Evolutionary conservation across 1,140 invertebrate genomes (phyloP), one percentile per base, ranked within the genome.

Genomic region (Drosophila sturtevanti): DNA sequence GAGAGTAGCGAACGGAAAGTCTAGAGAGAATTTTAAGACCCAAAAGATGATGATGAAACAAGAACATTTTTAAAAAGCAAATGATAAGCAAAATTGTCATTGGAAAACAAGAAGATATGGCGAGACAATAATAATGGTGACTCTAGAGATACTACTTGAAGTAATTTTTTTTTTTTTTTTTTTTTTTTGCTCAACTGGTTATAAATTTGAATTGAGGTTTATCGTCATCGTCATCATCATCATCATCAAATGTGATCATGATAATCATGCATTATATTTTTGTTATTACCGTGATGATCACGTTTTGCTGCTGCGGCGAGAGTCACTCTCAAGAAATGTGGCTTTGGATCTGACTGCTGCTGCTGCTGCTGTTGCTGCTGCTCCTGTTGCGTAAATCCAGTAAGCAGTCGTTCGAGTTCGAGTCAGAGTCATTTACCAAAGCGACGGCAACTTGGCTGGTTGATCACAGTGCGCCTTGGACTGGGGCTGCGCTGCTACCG

Each of bases 351-450:
- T 2, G 12, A 6, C 27, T 31, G 24, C 4, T 58, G 54, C 6
- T 12, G 11, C 4, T 41, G 74, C 82, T 87, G 27, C 27, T 31
- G 24, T 24, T 58, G 54, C 6, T 12, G 11, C 4, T 41, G 74
- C 82, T 87, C 82, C 82, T 89, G 84, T 89, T 89, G 84, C 84
- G 84, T 89, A 89, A 89, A 89, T 62, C 84, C 84, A 89, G 84
- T 89, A 65, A 89, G 79, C 85, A 89, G 69, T 85, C 73, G 70
- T 72, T 82, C 72, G 81, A 75, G 67, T 75, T 79, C 67, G 77
- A 21, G 71, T 79, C 70, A 63, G 78, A 68, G 67, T 77, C 75
- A 77, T 77, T 77, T 77, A 76, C 73, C 74, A 77, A 77, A 69
- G 72, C 73, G 73, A 77, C 74, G 74, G 74, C 73, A 77, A 63